These are phyloP conservation scores for Paradoxurus hermaphroditus DNA, from an alignment of 2,113 vertebrate species.

Conservation along the genomic window DNA sequence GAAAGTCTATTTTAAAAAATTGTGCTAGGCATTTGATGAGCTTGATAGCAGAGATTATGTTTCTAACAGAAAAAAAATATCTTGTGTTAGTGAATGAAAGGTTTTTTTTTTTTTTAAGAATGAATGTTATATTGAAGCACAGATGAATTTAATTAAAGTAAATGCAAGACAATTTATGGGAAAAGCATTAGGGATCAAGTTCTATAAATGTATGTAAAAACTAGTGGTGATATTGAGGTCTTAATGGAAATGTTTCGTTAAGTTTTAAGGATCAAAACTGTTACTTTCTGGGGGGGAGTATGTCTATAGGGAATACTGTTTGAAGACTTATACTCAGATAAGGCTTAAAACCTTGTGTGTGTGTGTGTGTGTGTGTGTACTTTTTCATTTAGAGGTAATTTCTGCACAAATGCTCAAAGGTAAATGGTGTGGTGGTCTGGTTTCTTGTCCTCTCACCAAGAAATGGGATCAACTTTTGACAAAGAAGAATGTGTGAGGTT, in stretches of 20 bases:
- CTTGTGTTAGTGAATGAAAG: background rate
- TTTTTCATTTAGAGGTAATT: background rate
- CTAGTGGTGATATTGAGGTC: background rate
- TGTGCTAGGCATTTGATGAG: background rate
- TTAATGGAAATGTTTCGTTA: background rate
- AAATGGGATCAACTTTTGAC: background rate
- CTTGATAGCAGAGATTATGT: background rate
- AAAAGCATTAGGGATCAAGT: background rate
- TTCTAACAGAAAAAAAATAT: background rate
- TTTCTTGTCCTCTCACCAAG: background rate
- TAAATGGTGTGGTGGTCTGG: background rate
- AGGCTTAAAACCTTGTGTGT: background rate
- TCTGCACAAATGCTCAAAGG: background rate
- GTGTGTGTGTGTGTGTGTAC: background rate
- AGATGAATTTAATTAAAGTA: background rate
- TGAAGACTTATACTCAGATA: background rate
- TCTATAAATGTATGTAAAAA: background rate
- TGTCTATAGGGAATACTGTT: background rate
- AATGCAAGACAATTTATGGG: background rate
- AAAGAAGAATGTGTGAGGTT: background rate
- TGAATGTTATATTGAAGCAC: background rate
- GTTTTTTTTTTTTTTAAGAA: background rate
- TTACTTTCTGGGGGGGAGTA: background rate
- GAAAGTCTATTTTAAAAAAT: background rate
- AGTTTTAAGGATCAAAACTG: background rate